A percentile compares a stretch with the other conserved stretches of the same genome.
phyloP scores from a whole-genome alignment of 2,113 vertebrate species.

The Pollimyrus isidori region DNA sequence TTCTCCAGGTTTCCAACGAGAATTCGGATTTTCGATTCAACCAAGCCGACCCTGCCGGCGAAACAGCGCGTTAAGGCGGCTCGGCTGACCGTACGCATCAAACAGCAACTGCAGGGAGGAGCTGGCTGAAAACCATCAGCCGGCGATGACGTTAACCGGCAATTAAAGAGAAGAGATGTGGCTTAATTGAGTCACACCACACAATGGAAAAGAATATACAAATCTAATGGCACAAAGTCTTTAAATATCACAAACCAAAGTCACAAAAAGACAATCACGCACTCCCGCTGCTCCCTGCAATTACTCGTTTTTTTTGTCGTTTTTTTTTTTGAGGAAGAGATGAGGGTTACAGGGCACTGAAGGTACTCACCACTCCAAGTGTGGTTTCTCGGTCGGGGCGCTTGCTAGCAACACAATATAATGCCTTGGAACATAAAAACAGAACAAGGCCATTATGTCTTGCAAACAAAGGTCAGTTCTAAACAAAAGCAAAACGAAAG shows the following conservation, averaged over 20 bases:
- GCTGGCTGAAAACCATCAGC: not conserved
- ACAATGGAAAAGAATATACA: not conserved
- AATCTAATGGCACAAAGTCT: not conserved
- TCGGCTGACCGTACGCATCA: not conserved
- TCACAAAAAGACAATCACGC: not conserved
- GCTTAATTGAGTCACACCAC: not conserved
- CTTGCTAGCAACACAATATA: slow-evolving; percentile 84
- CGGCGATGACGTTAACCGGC: not conserved
- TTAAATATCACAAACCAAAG: not conserved
- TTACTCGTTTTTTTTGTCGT: not conserved
- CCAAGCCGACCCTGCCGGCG: slow-evolving; percentile 71
- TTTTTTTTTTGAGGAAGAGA: not conserved
- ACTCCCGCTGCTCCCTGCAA: not conserved
- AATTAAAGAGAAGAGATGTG: not conserved
- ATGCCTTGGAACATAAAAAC: slow-evolving; percentile 82
- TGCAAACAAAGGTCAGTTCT: slow-evolving; percentile 26
- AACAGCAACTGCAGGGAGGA: not conserved
- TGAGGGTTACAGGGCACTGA: not conserved
- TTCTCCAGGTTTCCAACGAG: slow-evolving; percentile 80
- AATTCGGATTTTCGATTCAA: slow-evolving; percentile 86
- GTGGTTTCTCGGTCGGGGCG: slow-evolving; percentile 76
- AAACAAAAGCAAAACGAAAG: slow-evolving; percentile 12
- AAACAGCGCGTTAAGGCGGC: slow-evolving; percentile 6
- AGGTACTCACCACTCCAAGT: slow-evolving; percentile 78
- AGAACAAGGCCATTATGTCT: slow-evolving; percentile 50